Evolutionary conservation across 2,888 invertebrate genomes (phyloP).

Genomic region (Myopa tessellatipennis): DNA sequence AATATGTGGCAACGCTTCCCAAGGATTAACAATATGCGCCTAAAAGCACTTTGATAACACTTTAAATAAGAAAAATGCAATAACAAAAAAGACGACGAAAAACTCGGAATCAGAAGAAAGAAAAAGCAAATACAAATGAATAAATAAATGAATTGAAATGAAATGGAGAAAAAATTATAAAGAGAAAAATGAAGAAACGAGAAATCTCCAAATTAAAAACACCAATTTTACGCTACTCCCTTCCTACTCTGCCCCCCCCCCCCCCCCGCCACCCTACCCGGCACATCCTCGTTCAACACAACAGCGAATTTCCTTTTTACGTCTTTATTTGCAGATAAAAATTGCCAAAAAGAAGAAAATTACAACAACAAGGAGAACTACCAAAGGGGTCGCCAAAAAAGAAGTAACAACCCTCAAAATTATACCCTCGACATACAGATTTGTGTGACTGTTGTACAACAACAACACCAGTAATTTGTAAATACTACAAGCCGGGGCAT

Average conservation of each 20-base stretch:
- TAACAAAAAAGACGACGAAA: too few species aligned
- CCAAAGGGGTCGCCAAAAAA: not conserved
- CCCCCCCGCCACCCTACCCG: not conserved
- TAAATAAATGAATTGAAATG: not conserved
- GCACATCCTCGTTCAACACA: not conserved
- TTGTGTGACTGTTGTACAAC: not conserved
- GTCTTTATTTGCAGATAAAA: constrained; percentile 11
- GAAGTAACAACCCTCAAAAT: not conserved
- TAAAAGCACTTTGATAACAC: too few species aligned
- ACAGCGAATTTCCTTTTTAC: not conserved
- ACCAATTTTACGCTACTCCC: not conserved
- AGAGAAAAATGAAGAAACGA: not conserved
- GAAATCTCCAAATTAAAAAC: constrained; percentile 6
- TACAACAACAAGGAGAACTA: not conserved
- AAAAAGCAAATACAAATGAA: too few species aligned
- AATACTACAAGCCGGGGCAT: constrained; percentile 4
- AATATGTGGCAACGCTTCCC: too few species aligned
- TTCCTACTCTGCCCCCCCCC: not conserved
- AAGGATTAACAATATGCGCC: too few species aligned
- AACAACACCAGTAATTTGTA: not conserved
- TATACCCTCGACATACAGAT: too few species aligned
- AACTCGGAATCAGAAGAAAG: too few species aligned
- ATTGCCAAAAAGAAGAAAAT: not conserved
- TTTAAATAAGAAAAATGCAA: too few species aligned
- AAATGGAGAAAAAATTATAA: not conserved